These are phyloP conservation scores for Lycophotia porphyrea DNA, from an alignment of 2,888 invertebrate species.

Conservation along the genomic window DNA sequence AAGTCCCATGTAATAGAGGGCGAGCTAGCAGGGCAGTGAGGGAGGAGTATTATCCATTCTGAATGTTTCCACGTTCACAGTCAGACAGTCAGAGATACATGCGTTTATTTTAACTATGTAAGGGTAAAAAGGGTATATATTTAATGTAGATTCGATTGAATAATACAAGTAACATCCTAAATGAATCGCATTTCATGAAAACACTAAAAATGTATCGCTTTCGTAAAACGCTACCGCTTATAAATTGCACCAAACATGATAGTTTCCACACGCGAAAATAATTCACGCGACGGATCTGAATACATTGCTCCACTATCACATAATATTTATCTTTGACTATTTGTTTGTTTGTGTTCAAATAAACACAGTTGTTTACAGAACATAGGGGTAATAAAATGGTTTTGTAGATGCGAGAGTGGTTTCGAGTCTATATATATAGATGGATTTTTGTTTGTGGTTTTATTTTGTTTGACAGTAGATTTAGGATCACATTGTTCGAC, in stretches of 20 bases:
- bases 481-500: neutral
- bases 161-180: neutral
- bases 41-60: no score
- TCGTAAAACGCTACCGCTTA: constrained; percentile 20
- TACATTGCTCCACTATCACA: constrained; percentile 43
- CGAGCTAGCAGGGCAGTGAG: no score
- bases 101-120: neutral
- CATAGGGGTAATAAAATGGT: constrained; percentile 15
- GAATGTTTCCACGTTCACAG: neutral
- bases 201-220: neutral
- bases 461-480: neutral
- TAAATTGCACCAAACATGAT: constrained; percentile 11
- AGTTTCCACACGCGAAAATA: constrained; percentile 44
- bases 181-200: neutral
- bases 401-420: constrained; percentile 9
- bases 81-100: neutral
- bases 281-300: constrained; percentile 41
- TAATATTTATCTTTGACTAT: constrained; percentile 48
- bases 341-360: constrained; percentile 45
- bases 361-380: constrained; percentile 49
- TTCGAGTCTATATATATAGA: neutral
- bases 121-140: neutral
- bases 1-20: no score
- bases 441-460: neutral
- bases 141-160: neutral